These are phyloP conservation scores for Drosophila ercepeae DNA, from an alignment of 1,140 invertebrate genomes.

Conservation along the genomic window DNA sequence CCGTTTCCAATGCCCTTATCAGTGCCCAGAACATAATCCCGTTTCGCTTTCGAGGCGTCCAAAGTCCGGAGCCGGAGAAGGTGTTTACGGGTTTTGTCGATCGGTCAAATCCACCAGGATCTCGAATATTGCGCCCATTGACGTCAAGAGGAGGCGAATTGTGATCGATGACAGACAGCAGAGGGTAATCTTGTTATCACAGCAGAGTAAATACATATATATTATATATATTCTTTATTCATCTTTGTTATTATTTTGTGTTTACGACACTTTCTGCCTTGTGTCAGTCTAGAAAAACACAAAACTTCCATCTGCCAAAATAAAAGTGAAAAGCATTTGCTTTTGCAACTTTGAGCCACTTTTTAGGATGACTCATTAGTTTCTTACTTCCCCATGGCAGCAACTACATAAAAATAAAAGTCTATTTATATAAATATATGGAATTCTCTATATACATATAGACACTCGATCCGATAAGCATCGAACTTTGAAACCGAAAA, in stretches of 20 bases:
- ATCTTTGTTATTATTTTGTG: slow-evolving; percentile 28
- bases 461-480: slow-evolving; percentile 23
- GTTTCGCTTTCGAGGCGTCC: slow-evolving; percentile 42
- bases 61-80: slow-evolving; percentile 49
- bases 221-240: not conserved
- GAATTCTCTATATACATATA: not conserved
- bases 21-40: slow-evolving; percentile 17
- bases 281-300: not conserved
- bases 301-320: not conserved
- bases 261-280: slow-evolving; percentile 15
- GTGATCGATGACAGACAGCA: slow-evolving; percentile 12
- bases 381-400: slow-evolving; percentile 1
- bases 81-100: slow-evolving; percentile 45
- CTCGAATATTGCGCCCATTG: slow-evolving; percentile 37
- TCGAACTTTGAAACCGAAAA: slow-evolving; percentile 47
- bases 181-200: slow-evolving; percentile 34
- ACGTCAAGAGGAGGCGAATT: slow-evolving; percentile 26
- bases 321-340: not conserved
- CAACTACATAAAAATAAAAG: not conserved
- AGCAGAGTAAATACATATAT: not conserved
- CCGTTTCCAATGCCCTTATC: slow-evolving; percentile 4
- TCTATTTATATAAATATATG: not conserved
- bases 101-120: slow-evolving; percentile 40
- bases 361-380: not conserved
- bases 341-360: not conserved